phyloP scores from a whole-genome alignment of 1,140 invertebrate genomes.

The Temnothorax nylanderi region DNA sequence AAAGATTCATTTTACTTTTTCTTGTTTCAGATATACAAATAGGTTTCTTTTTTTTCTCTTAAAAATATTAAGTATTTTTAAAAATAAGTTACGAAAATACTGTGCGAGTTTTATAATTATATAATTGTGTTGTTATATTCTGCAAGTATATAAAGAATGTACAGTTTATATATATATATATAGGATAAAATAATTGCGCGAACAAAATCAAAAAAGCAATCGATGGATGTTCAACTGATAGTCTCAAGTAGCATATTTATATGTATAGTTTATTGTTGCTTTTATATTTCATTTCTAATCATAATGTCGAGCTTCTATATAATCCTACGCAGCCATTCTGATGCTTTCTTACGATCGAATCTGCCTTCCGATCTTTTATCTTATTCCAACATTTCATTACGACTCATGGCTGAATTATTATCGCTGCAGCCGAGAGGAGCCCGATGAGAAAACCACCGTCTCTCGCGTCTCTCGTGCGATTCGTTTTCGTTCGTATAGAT shows the following conservation, averaged over 20 bases:
- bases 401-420: conserved; percentile 59
- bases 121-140: not conserved
- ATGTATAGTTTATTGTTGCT: not conserved
- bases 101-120: not conserved
- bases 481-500: conserved; percentile 65
- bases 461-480: conserved; percentile 28
- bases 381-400: conserved; percentile 31
- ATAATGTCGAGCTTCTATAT: not conserved
- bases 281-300: not conserved
- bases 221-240: not conserved
- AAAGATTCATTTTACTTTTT: not conserved
- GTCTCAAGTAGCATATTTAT: not conserved
- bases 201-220: not conserved
- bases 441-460: not conserved
- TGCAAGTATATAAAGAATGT: not conserved
- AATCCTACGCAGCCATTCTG: not conserved
- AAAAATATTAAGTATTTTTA: not conserved
- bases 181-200: no score
- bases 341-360: conserved; percentile 24
- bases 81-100: not conserved
- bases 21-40: not conserved
- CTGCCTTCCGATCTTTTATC: conserved; percentile 16
- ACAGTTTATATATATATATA: no score
- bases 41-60: not conserved
- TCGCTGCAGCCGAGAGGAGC: conserved; percentile 3